Percentiles rank a stretch among this genome's conserved stretches.
Evolutionary conservation across 2,797 vertebrate species (phyloP).

Genomic region (Octomys mimax): DNA sequence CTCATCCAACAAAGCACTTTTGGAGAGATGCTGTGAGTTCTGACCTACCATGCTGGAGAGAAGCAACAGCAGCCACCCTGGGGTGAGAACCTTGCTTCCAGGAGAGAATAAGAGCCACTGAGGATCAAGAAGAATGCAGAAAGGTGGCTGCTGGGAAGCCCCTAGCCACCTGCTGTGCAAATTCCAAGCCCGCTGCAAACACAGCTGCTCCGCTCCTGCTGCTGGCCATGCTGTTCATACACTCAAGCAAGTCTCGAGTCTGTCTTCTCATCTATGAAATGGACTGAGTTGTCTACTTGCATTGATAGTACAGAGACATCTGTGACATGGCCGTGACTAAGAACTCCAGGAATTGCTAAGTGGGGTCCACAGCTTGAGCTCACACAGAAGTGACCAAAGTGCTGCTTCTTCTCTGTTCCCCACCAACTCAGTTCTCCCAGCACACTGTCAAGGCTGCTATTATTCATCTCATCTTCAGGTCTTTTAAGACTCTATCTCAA

Average conservation of each 20-base stretch:
- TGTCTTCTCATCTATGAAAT: neutral
- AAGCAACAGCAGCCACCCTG: neutral
- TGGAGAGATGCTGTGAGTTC: slow-evolving; percentile 43
- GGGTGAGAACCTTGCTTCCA: neutral
- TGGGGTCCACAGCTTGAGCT: rapidly evolving
- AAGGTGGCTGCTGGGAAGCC: neutral
- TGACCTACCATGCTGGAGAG: rapidly evolving
- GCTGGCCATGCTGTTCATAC: neutral
- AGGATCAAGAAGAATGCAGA: neutral
- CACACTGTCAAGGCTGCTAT: neutral
- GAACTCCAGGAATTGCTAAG: neutral
- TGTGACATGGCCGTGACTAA: neutral
- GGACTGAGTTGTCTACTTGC: neutral
- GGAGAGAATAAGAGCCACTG: neutral
- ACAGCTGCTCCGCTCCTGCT: neutral
- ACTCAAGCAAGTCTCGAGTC: neutral
- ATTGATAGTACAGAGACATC: neutral
- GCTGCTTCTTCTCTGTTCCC: neutral
- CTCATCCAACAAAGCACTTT: neutral
- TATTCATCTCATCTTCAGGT: neutral
- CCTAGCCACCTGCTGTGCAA: neutral
- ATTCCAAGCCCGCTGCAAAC: neutral
- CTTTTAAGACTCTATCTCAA: slow-evolving; percentile 64
- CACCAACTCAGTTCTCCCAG: neutral
- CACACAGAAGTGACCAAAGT: rapidly evolving